Evolutionary conservation across 1,140 invertebrate genomes (phyloP), one percentile per base, ranked within the genome.

Genomic region (Drosophila nasuta): DNA sequence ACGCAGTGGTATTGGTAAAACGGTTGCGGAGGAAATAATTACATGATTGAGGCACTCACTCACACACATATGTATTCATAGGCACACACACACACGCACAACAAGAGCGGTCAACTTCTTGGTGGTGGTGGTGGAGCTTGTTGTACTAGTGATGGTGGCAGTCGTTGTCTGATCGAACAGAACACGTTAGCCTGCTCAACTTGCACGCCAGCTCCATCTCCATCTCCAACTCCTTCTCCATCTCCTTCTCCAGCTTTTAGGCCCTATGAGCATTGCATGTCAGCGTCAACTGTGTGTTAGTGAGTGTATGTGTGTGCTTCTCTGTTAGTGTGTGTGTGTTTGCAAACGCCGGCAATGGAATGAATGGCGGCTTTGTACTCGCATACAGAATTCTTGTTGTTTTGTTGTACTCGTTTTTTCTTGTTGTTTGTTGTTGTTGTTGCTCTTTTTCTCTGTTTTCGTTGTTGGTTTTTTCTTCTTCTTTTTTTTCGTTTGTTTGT

Each of bases 21-120:
- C 67, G 62, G 78, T 81, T 83, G 85, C 81, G 68, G 82, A 91
- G 90, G 90, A 91, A 91, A 91, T 91, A 91, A 91, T 91, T 91
- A 91, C 82, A 91, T 91, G 90, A 91, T 91, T 87, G 90, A 91
- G 82, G 86, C 80, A 91, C 82, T 75, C 72, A 63, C 72, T 74
- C 77, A 83, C 52, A 58, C 25, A 58, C 46, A 65, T 58, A 80
- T 49, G 67, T 48, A 78, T 25, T 25, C 20, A 25, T 25, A 25
- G 20, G 20, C 65, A 66, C 62, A 71, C 71, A 86, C 82, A 79
- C 82, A 73, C 72, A 73, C 60, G 70, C 33, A 60, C 5, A 1
- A 56, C 63, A 59, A 62, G 45, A 46, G 20, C 45, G 45, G 43
- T 49, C 30, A 65, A 51, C 43, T 65, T 66, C 52, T 65, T 65